Conservation (phyloP, 2,797 vertebrate genomes). For the Chaetophractus vellerosus region DNA sequence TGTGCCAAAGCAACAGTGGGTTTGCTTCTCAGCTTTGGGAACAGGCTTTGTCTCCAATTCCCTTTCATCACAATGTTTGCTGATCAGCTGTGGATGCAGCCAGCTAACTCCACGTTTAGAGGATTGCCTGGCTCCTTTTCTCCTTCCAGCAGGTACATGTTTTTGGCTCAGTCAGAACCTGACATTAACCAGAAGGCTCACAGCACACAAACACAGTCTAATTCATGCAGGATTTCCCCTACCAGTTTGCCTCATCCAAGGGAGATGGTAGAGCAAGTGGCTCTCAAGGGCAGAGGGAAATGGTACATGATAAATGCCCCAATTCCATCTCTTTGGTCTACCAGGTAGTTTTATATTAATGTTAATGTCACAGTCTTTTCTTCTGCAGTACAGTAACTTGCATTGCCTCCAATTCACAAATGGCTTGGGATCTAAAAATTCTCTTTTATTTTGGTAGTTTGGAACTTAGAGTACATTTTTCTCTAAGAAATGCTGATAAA, state of each 20-base stretch:
- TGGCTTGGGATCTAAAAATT: conserved; percentile 35
- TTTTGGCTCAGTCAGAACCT: not conserved
- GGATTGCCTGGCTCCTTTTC: not conserved
- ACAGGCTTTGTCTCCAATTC: not conserved
- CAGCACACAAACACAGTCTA: not conserved
- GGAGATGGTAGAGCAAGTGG: conserved; percentile 8
- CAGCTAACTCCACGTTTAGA: conserved; percentile 68
- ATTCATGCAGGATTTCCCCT: fast-evolving
- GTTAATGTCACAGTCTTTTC: conserved; percentile 1
- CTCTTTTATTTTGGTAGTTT: not conserved
- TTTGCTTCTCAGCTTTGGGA: not conserved
- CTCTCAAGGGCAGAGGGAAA: conserved; percentile 59
- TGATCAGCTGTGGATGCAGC: conserved; percentile 51
- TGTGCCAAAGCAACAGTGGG: not conserved
- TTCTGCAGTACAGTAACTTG: conserved; percentile 30
- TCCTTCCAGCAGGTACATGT: conserved; percentile 61
- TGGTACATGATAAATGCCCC: not conserved
- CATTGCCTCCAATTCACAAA: not conserved
- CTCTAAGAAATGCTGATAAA: not conserved
- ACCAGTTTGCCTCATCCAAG: conserved; percentile 22
- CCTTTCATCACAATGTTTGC: conserved; percentile 18
- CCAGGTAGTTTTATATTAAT: conserved; percentile 40
- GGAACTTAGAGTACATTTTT: not conserved
- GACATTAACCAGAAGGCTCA: conserved; percentile 80
- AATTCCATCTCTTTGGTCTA: not conserved